Evolutionary conservation across 2,797 vertebrate genomes (phyloP).

Genomic region (Manis crassicaudata): DNA sequence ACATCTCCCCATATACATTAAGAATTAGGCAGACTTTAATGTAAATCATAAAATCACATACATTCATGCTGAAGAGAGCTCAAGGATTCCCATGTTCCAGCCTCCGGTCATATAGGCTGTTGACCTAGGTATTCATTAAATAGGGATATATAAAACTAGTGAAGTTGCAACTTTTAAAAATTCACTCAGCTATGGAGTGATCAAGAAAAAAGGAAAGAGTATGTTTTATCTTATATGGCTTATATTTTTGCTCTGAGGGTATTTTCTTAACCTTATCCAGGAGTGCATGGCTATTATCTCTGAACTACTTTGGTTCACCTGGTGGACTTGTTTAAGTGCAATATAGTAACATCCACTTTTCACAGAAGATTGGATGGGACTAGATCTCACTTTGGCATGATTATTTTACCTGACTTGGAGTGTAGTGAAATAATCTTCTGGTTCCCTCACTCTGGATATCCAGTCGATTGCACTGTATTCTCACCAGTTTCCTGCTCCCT

Average conservation of each 20-base stretch:
- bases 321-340: not conserved
- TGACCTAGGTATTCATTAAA: not conserved
- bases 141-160: not conserved
- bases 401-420: not conserved
- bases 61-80: not conserved
- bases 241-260: not conserved
- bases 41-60: not conserved
- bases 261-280: not conserved
- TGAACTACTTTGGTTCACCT: not conserved
- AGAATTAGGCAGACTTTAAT: not conserved
- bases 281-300: not conserved
- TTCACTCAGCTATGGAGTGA: not conserved
- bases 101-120: not conserved
- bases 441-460: not conserved
- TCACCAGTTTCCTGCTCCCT: not conserved
- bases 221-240: not conserved
- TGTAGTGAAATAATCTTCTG: not conserved
- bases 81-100: not conserved
- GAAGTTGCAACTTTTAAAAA: not conserved
- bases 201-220: not conserved
- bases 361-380: not conserved
- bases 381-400: not conserved
- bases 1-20: not conserved
- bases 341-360: not conserved
- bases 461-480: not conserved